Percentiles rank a stretch among this genome's conserved stretches.
Evolutionary conservation across 2,797 vertebrate species (phyloP).

Genomic region (Rhinogobio ventralis): DNA sequence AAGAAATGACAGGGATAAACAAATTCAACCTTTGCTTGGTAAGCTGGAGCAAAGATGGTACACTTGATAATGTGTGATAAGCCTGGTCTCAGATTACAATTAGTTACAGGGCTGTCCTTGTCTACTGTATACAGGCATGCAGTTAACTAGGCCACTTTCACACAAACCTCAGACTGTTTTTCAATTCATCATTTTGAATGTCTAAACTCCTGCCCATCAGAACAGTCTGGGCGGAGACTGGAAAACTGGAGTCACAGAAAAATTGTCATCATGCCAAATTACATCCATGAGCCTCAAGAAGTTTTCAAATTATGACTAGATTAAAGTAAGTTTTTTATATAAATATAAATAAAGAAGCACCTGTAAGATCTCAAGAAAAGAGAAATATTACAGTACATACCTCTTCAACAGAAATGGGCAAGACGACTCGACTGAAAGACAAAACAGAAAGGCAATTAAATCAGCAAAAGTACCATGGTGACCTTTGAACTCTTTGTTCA

Average conservation of each 20-base stretch:
- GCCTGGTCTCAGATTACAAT: not conserved
- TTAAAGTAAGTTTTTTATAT: not conserved
- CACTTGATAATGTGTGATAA: conserved; percentile 23
- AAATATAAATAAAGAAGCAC: not conserved
- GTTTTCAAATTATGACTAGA: not conserved
- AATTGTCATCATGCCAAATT: not conserved
- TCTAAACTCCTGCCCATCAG: not conserved
- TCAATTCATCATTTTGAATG: not conserved
- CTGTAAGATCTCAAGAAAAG: not conserved
- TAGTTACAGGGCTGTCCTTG: not conserved
- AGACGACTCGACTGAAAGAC: conserved; percentile 86
- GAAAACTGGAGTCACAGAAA: not conserved
- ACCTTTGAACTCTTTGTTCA: conserved; percentile 15
- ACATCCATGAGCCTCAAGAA: not conserved
- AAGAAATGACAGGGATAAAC: not conserved
- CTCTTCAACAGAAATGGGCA: conserved; percentile 97
- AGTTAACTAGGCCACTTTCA: conserved; percentile 2
- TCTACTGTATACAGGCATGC: not conserved
- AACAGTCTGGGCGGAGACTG: not conserved
- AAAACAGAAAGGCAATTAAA: conserved; percentile 62
- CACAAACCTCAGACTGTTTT: not conserved
- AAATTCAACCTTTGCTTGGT: conserved; percentile 5
- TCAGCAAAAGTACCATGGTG: not conserved
- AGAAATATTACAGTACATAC: conserved; percentile 74
- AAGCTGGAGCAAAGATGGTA: not conserved